These are phyloP conservation scores for Neosilurus mollespiculum DNA, from an alignment of 2,797 vertebrate genomes.

Conservation along the genomic window DNA sequence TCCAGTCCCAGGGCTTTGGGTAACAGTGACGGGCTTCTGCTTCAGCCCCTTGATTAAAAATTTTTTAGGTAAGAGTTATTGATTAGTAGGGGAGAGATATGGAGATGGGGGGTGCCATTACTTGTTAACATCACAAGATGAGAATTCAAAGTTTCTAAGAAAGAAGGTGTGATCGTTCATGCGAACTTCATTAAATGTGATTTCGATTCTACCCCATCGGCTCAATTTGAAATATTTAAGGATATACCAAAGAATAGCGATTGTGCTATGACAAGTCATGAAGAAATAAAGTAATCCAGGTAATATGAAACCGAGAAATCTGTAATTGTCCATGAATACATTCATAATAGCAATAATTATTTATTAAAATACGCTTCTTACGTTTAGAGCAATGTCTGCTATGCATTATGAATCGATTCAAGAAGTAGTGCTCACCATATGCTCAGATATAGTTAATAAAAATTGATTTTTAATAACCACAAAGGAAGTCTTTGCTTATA, in stretches of 20 bases:
- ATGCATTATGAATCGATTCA: not conserved
- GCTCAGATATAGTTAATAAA: not conserved
- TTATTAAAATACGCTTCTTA: not conserved
- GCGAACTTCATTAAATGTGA: not conserved
- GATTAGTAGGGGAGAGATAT: not conserved
- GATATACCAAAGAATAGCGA: not conserved
- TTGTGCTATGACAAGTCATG: not conserved
- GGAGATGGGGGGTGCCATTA: too few species aligned
- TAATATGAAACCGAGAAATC: not conserved
- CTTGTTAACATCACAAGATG: not conserved
- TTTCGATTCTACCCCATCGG: not conserved
- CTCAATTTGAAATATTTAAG: not conserved
- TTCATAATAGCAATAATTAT: not conserved
- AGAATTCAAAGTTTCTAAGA: not conserved
- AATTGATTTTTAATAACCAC: not conserved
- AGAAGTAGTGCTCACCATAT: not conserved
- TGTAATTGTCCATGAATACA: not conserved
- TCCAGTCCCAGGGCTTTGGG: not conserved
- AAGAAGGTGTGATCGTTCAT: not conserved
- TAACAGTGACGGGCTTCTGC: too few species aligned
- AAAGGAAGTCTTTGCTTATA: not conserved
- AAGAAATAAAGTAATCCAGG: not conserved
- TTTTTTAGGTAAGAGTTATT: not conserved
- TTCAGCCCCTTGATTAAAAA: too few species aligned
- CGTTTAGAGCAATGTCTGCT: not conserved